A percentile compares a stretch with the other conserved stretches of the same genome.
These are phyloP conservation scores for Platynereis dumerilii DNA, from an alignment of 2,888 invertebrate genomes.

Conservation along the genomic window DNA sequence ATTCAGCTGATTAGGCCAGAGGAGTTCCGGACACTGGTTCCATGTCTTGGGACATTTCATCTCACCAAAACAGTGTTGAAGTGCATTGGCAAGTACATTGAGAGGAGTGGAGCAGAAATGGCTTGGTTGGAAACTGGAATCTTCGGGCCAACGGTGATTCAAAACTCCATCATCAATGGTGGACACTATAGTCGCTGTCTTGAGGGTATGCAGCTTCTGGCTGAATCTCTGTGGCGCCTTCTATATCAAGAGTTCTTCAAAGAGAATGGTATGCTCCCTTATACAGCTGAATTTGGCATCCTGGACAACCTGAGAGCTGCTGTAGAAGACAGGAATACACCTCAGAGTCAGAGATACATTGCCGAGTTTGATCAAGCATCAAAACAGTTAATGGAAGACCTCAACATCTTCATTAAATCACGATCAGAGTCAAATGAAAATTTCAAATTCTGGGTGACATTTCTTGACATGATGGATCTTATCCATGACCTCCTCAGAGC, in stretches of 20 bases:
- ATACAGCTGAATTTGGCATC: constrained; percentile 4
- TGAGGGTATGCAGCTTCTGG: constrained; percentile 17
- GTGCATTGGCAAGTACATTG: constrained; percentile 7
- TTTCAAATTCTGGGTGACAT: constrained; percentile 19
- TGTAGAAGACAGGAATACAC: not conserved
- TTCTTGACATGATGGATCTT: constrained; percentile 12
- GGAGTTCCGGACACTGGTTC: constrained; percentile 13
- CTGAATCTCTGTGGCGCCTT: constrained; percentile 8
- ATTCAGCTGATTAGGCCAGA: constrained; percentile 12
- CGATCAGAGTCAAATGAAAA: constrained; percentile 1
- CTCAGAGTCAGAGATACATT: constrained; percentile 9
- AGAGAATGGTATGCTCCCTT: constrained; percentile 7
- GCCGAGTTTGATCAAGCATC: constrained; percentile 9
- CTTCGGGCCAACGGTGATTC: constrained; percentile 11
- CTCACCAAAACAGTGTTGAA: constrained; percentile 14
- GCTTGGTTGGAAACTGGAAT: constrained; percentile 15
- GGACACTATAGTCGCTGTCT: constrained; percentile 18
- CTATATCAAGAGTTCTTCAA: constrained; percentile 21
- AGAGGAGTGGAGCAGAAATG: constrained; percentile 10
- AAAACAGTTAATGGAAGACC: constrained; percentile 6
- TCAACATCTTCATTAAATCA: constrained; percentile 2
- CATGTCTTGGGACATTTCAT: constrained; percentile 16
- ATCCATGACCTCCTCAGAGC: constrained; percentile 16
- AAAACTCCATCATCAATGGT: constrained; percentile 12
- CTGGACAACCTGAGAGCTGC: not conserved